phyloP scores from a whole-genome alignment of 1,140 invertebrate genomes.

The Trichonephila clavata region DNA sequence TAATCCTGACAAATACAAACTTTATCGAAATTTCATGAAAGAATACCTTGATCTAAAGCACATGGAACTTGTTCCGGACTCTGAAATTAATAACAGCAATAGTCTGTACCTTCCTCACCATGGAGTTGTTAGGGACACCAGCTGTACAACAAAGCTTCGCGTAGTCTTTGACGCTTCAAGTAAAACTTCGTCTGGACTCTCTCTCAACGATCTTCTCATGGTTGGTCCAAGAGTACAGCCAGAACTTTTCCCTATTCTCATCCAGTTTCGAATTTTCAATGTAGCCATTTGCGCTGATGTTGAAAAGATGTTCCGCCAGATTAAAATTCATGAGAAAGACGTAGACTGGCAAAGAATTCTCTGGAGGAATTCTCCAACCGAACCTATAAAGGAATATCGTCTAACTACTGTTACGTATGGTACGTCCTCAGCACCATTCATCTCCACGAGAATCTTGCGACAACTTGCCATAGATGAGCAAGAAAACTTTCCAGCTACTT shows the following conservation, averaged over 20 bases:
- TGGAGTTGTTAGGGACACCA: no score
- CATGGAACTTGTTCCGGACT: no score
- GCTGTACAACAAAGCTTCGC: no score
- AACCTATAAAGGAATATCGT: conserved; percentile 79
- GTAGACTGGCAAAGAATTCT: conserved; percentile 79
- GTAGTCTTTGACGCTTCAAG: no score
- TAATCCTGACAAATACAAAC: no score
- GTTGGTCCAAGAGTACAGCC: conserved; percentile 35
- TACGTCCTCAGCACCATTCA: conserved; percentile 77
- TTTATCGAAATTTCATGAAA: no score
- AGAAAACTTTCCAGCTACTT: conserved; percentile 76
- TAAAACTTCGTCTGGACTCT: no score
- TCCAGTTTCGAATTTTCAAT: conserved; percentile 77
- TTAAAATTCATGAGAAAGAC: conserved; percentile 79
- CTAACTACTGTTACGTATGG: conserved; percentile 80
- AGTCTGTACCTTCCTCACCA: no score
- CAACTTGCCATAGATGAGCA: conserved; percentile 79
- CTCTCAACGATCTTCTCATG: no score
- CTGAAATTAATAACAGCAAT: no score
- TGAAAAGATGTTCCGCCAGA: conserved; percentile 80
- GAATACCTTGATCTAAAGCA: no score
- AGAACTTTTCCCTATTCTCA: conserved; percentile 77
- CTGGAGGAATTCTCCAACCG: conserved; percentile 79
- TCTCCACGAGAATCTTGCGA: conserved; percentile 78
- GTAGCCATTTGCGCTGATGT: conserved; percentile 68